Base-by-base conservation (phyloP, 2,888 invertebrate genomes). In the Plusia festucae region DNA sequence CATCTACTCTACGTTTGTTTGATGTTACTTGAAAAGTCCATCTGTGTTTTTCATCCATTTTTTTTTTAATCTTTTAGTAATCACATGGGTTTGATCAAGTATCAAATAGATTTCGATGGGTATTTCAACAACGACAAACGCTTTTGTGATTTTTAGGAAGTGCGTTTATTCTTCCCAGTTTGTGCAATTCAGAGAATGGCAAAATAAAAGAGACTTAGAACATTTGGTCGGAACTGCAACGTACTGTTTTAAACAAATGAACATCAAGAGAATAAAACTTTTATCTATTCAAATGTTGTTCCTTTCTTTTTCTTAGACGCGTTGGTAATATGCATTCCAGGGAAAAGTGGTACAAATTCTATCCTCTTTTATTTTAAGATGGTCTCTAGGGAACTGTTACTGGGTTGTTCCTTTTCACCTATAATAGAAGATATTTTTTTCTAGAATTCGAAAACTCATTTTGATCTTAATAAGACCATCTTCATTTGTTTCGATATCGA, bases 171-270 rank as follows among this genome's bases (percentile, higher is more conserved):
- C 30, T 1, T 34, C 15, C 34, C 13, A 15, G 34, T 34, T 34
- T 34, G 34, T 34, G 1, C 40, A 15, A 3, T 40, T n/a, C n/a
- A 6, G n/a, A 34, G 34, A 34, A 34, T 34, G n/a, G 40, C 40
- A 6, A 11, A 49, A 49, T 18, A 49, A 49, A 8, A 18, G 46
- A 18, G 46, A 49, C 20, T 49, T 18, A 46, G 20, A 18, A 46
- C 46, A 49, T 46, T 46, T 18, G 46, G 18, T 2, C 46, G 18
- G 46, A 4, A 49, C 9, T 20, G 46, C 18, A 20, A 49, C 18
- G 40, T 40, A 40, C 46, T 20, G 46, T 49, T 49, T 18, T 49
- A 49, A 49, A 49, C 46, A 49, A 49, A 49, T 49, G 46, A 49
- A 49, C 20, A 49, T 49, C 46, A 49, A 9, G 46, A 20, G 46